phyloP scores from a whole-genome alignment of 2,888 invertebrate genomes.

The Notocelia uddmanniana region DNA sequence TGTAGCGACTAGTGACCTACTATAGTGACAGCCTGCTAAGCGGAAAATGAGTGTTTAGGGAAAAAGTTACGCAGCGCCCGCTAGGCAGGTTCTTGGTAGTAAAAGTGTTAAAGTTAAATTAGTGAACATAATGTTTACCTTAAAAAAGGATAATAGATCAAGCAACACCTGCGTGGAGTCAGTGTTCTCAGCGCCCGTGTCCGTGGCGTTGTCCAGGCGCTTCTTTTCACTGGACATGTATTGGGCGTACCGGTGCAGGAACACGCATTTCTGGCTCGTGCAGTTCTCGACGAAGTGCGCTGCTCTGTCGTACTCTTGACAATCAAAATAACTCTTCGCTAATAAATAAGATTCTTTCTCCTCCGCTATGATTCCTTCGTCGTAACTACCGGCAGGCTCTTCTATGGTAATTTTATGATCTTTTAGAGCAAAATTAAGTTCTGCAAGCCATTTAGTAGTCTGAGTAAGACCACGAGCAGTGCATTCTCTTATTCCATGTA shows the following conservation, averaged over 20 bases:
- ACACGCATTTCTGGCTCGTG: constrained; percentile 89
- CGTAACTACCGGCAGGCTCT: constrained; percentile 73
- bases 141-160: constrained; percentile 78
- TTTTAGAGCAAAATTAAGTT: constrained; percentile 91
- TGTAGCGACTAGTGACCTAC: no score
- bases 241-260: constrained; percentile 93
- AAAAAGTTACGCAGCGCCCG: no score
- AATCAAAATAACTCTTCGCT: constrained; percentile 95
- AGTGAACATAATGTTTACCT: constrained; percentile 58
- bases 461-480: constrained; percentile 92
- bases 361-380: constrained; percentile 81
- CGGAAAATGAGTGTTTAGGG: no score
- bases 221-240: constrained; percentile 97
- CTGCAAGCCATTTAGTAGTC: constrained; percentile 95
- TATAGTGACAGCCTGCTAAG: no score
- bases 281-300: constrained; percentile 92
- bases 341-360: constrained; percentile 91
- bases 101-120: no score
- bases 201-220: constrained; percentile 90
- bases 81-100: no score
- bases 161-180: constrained; percentile 78
- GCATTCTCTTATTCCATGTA: constrained; percentile 87
- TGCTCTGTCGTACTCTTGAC: constrained; percentile 95
- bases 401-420: constrained; percentile 86
- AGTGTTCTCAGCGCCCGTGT: constrained; percentile 71